These are phyloP conservation scores for Germaria angustata DNA, from an alignment of 2,888 invertebrate species.

Conservation along the genomic window DNA sequence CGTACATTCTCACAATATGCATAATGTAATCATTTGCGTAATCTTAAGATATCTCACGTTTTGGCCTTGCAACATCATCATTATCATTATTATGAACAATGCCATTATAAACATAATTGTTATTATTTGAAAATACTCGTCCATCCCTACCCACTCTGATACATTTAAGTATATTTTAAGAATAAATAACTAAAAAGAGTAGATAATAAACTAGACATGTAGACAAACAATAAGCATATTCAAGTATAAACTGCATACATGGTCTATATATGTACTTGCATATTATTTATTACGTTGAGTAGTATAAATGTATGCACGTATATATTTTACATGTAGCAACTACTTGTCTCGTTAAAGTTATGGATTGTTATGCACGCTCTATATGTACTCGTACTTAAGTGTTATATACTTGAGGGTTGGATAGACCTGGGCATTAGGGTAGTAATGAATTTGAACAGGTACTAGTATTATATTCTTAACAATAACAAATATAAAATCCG, in stretches of 20 bases:
- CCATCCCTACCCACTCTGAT: not conserved
- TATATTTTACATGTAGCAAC: conserved; percentile 27
- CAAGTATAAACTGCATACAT: conserved; percentile 18
- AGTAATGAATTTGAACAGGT: not conserved
- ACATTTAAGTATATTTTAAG: not conserved
- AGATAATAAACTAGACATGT: conserved; percentile 27
- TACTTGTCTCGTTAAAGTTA: conserved; percentile 66
- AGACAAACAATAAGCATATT: conserved; percentile 1
- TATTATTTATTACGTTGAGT: conserved; percentile 1
- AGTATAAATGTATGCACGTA: not conserved
- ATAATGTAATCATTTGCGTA: conserved; percentile 60
- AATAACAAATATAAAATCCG: not conserved
- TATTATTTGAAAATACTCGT: conserved; percentile 22
- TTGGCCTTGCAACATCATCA: conserved; percentile 64
- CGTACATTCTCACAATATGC: too few species aligned
- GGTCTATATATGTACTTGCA: not conserved
- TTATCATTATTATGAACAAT: conserved; percentile 28
- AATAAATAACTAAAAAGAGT: conserved; percentile 6
- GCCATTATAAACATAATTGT: conserved; percentile 31
- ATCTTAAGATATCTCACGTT: conserved; percentile 66
- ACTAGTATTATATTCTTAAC: not conserved
- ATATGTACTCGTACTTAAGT: conserved; percentile 57
- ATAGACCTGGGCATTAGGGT: conserved; percentile 9
- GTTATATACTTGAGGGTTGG: conserved; percentile 29
- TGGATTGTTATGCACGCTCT: conserved; percentile 65